Conservation (phyloP, 2,888 invertebrate genomes). For the Drosophila robusta region DNA sequence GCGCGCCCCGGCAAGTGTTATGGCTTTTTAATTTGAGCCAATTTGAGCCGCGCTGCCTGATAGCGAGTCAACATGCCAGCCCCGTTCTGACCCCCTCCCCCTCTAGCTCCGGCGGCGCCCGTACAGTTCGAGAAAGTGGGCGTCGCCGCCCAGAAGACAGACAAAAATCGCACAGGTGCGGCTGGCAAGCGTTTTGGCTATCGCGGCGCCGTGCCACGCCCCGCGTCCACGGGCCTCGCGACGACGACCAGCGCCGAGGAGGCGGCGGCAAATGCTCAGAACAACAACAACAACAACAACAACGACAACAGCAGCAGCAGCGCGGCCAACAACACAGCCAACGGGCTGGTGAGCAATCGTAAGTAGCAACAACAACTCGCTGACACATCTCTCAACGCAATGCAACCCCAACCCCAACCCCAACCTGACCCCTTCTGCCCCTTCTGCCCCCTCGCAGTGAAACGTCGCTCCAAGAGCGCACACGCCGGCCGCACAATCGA, state of each 20-base stretch:
- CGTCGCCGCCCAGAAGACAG: conserved; percentile 66
- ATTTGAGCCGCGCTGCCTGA: conserved; percentile 39
- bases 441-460: conserved; percentile 65
- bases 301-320: conserved; percentile 17
- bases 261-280: conserved; percentile 68
- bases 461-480: conserved; percentile 85
- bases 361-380: conserved; percentile 56
- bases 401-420: background rate
- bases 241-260: conserved; percentile 31
- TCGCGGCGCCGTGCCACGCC: conserved; percentile 86
- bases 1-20: conserved; percentile 29
- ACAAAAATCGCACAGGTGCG: conserved; percentile 87
- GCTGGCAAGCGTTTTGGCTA: conserved; percentile 91
- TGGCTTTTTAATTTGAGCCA: conserved; percentile 60
- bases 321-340: conserved; percentile 26
- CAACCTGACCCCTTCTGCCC: background rate
- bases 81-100: background rate
- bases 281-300: conserved; percentile 29
- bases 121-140: conserved; percentile 84
- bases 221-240: conserved; percentile 86
- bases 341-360: conserved; percentile 79
- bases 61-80: conserved; percentile 45
- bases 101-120: conserved; percentile 41
- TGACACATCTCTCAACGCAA: conserved; percentile 29
- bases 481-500: conserved; percentile 82